These are phyloP conservation scores for Aythya baeri DNA, from an alignment of 2,113 vertebrate species.

Conservation along the genomic window DNA sequence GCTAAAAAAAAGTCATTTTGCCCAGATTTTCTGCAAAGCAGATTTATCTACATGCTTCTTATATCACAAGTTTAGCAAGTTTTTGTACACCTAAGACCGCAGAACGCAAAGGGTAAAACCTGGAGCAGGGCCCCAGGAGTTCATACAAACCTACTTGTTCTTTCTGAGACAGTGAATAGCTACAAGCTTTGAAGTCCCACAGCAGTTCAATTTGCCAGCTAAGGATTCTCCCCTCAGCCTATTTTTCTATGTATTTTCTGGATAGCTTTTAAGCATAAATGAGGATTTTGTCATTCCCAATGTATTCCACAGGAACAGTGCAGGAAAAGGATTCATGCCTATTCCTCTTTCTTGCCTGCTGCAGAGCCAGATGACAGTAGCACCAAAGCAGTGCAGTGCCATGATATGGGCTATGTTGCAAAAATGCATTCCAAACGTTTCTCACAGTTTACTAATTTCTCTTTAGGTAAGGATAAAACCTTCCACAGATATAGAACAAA, in stretches of 20 bases:
- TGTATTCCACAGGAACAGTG: not conserved
- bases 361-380: not conserved
- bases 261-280: not conserved
- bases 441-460: not conserved
- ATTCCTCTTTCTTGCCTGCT: not conserved
- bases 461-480: not conserved
- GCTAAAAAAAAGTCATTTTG: not conserved
- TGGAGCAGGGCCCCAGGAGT: not conserved
- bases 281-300: not conserved
- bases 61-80: fast-evolving
- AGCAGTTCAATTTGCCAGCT: not conserved
- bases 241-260: not conserved
- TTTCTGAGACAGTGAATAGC: not conserved
- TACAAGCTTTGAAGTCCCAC: not conserved
- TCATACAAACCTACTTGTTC: not conserved
- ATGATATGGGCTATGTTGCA: not conserved
- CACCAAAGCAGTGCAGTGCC: not conserved
- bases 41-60: not conserved
- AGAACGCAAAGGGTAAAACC: not conserved
- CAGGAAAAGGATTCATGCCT: not conserved
- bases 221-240: not conserved
- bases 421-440: not conserved
- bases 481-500: not conserved
- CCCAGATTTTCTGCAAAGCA: not conserved
- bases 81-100: fast-evolving